phyloP scores from a whole-genome alignment of 2,888 invertebrate species.

The Spilarctia lutea region DNA sequence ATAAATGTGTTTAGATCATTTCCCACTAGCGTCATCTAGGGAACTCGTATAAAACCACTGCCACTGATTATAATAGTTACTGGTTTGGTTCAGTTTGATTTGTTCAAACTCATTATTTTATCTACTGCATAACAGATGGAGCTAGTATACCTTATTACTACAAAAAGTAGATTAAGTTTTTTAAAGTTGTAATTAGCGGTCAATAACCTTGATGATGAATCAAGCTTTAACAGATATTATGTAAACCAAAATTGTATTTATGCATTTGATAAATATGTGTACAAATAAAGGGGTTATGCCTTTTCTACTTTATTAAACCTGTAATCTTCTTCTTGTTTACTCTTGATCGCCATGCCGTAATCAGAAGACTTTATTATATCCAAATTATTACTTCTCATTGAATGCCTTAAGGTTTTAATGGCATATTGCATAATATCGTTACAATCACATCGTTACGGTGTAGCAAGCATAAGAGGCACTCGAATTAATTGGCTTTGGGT shows the following conservation, averaged over 20 bases:
- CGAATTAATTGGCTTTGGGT: no score
- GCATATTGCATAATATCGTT: not conserved
- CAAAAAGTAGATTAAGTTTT: not conserved
- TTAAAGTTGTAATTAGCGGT: not conserved
- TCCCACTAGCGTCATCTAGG: not conserved
- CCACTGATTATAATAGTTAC: no score
- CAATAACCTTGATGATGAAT: not conserved
- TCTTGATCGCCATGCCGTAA: not conserved
- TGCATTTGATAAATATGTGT: not conserved
- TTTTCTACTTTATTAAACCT: not conserved
- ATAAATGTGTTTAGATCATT: no score
- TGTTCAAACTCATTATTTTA: not conserved
- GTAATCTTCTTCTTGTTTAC: not conserved
- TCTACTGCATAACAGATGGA: constrained; percentile 30
- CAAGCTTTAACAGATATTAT: not conserved
- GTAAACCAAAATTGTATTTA: not conserved
- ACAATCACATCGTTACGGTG: no score
- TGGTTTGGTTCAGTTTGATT: no score
- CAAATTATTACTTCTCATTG: not conserved
- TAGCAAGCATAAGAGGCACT: no score
- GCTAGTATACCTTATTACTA: not conserved
- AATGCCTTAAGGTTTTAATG: not conserved
- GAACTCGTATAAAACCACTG: not conserved
- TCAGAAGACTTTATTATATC: not conserved
- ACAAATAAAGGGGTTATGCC: not conserved